Base-by-base conservation (phyloP, 2,797 vertebrate genomes). In the Oreochromis mossambicus region DNA sequence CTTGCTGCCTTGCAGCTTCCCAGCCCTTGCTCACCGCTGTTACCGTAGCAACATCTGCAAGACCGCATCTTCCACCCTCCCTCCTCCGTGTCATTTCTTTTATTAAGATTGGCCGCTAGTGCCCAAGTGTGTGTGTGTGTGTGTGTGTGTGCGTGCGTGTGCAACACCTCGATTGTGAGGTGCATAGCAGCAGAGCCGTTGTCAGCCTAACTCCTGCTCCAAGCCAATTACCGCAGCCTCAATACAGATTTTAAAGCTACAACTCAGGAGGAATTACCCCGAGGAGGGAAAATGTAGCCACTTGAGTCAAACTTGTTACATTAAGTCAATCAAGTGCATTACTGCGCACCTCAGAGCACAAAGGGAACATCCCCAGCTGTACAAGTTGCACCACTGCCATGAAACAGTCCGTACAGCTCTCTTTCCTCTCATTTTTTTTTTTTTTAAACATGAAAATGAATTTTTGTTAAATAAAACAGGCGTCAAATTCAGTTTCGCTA, bases 11-110 rank as follows among this genome's bases (percentile, higher is more conserved):
- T 54, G 83, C 87, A 92, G 90, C 94, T 89, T 63, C 88, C 89
- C 85, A 66, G 87, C 68, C 78, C 79, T 84, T 66, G 81, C 92
- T 88, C 89, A 81, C 89, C 56, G 83, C 91, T 79, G 96, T 96
- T 96, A 89, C 95, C 95, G 87, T 96, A 91, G 95, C 95, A 96
- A 96, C 96, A 91, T 92, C 91, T 89, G 88, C 80, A 13, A 82
- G 89, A 87, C 91, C 84, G 78, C 92, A 92, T 91, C 87, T 82
- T 77, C 87, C 55, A 8, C 73, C 61, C 77, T 48, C 34, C 89
- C 82, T 82, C 87, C 73, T 68, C 56, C 7, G 75, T 91, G 89
- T 91, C 89, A 89, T 93, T 93, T 94, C 86, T 94, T 94, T 95
- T 93, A 96, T 95, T 94, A 95, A 91, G 91, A 94, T 92, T 93